Base-by-base conservation (phyloP, 2,113 vertebrate species). In the Thalassarche chlororhynchos region DNA sequence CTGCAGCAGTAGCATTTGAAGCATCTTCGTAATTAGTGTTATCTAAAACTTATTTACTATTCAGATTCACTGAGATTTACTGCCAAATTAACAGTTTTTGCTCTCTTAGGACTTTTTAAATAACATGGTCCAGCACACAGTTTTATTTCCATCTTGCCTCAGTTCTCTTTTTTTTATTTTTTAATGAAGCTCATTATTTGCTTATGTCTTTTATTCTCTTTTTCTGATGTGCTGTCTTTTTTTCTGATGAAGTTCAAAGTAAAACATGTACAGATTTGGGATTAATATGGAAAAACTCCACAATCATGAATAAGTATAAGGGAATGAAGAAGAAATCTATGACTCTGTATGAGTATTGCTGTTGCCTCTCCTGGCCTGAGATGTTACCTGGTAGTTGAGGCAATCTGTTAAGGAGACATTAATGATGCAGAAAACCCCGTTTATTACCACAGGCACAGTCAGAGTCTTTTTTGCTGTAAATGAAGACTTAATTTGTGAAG, bases 31-130 rank as follows among this genome's bases (percentile, higher is more conserved):
- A 98, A 98, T 98, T 97, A 98, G 93, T 96, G 92, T 97, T 98
- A 97, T 96, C 96, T 96, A 93, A 97, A 97, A 23, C 82, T 97
- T 98, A 97, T 98, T 98, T 97, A 96, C 96, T 95, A 93, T 96
- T 97, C 97, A 96, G 84, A 93, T 96, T 91, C 96, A 93, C 58
- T 97, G 92, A 96, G 90, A 70, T 93, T 95, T 94, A 79, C 87
- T 76, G 72, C 70, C 84, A 93, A 90, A 97, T 87, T 94, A 91
- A 83, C 58, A 89, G 79, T n/a, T 95, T 85, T 88, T 94, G 40
- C 55, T 98, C 79, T 95, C 81, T 36, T 61, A 68, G 77, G 92
- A 91, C 71, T 97, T 97, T 92, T 97, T 52, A 96, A 55, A 86
- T 79, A 76, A 60, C 44, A 32, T 24, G 28, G 34, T 96, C 40